These are phyloP conservation scores for Ooceraea biroi DNA, from an alignment of 1,140 invertebrate species.

Conservation along the genomic window DNA sequence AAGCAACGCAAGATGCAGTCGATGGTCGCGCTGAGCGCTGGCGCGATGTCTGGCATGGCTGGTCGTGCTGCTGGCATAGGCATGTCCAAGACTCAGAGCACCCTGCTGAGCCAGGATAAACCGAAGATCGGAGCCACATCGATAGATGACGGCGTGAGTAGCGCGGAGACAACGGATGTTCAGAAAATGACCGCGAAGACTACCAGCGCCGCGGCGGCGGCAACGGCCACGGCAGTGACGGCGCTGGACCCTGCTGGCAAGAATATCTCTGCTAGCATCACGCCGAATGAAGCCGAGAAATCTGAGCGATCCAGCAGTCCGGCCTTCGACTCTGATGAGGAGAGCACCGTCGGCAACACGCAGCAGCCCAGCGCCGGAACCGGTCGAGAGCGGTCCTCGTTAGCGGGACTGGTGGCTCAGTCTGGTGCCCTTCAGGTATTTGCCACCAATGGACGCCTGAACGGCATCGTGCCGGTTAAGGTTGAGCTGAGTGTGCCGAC, in stretches of 20 bases:
- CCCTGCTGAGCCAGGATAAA: constrained; percentile 91
- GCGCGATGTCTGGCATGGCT: constrained; percentile 95
- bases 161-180: constrained; percentile 4
- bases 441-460: constrained; percentile 87
- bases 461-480: constrained; percentile 87
- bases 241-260: constrained; percentile 57
- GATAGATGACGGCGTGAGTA: constrained; percentile 35
- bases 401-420: constrained; percentile 89
- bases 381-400: constrained; percentile 87
- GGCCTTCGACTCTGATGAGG: constrained; percentile 98
- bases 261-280: constrained; percentile 40
- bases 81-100: constrained; percentile 92
- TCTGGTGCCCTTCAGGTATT: constrained; percentile 87
- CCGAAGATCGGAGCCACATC: constrained; percentile 83
- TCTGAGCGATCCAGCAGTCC: constrained; percentile 97
- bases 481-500: constrained; percentile 72
- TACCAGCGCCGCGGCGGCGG: constrained; percentile 10
- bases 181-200: constrained; percentile 64
- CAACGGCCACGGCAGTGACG: not conserved
- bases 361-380: constrained; percentile 80
- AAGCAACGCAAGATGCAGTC: constrained; percentile 98
- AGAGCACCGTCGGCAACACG: constrained; percentile 87
- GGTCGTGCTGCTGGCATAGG: constrained; percentile 94
- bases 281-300: constrained; percentile 86
- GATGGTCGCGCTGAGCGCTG: constrained; percentile 95